Evolutionary conservation across 1,140 invertebrate species (phyloP), one percentile per base, ranked within the genome.

Genomic region (Rhopalosiphum padi): DNA sequence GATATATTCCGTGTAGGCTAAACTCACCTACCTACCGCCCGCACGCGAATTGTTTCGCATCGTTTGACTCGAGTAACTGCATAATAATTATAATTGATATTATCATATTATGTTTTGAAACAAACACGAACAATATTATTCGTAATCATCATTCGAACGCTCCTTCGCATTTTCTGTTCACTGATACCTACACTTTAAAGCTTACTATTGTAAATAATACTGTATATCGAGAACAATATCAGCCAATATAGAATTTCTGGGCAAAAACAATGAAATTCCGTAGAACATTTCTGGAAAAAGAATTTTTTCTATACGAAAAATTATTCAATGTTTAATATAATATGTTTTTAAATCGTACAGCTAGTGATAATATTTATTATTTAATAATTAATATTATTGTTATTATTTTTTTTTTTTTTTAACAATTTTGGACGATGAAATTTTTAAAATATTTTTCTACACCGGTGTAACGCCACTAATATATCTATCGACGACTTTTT

Each of bases 381-480:
- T 86, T 46, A 90, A 18, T 68, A 43, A 68, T 90, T 68, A 22
- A 83, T 83, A 37, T 83, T 85, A 85, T 35, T 85, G n/a, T n/a
- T 83, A 37, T 35, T 48, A 21, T 82, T 91, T 48, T 51, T 18
- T 6, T 22, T n/a, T 41, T 93, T 82, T 37, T 55, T 91, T 92
- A 23, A 51, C 30, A 83, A 92, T 83, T 37, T 53, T 53, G 21
- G 18, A 93, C 51, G 9, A 35, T 43, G 25, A 46, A 82, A 85
- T 53, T 85, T 85, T 53, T 35, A 30, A 55, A 53, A 93, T 93
- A 93, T 86, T 93, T 93, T 93, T 93, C 91, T 93, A 93, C 82
- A 37, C 46, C 30, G 11, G 30, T 51, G n/a, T 37, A 83, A 82
- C 22, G 22, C 48, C 7, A 41, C 46, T 93, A 23, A 30, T 93